Base-by-base conservation (phyloP, 2,797 vertebrate genomes). In the Malurus leucopterus region DNA sequence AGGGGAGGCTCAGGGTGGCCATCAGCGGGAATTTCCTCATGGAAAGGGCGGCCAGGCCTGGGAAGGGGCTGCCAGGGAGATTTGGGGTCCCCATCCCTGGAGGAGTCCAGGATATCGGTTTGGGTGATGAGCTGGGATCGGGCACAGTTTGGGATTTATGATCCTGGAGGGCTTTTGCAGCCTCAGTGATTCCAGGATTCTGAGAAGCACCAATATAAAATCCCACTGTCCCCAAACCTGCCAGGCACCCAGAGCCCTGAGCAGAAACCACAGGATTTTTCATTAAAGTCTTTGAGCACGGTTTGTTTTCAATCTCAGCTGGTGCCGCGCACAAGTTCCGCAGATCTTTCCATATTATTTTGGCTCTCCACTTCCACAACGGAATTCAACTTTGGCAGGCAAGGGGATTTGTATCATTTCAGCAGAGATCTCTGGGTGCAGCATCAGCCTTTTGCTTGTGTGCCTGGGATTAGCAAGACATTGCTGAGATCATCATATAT, bases 361-460 rank as follows among this genome's bases (percentile, higher is more conserved):
- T 29, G 72, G 43, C 82, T 91, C 85, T 70, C 86, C 44, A 14
- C 71, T 81, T 72, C 91, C 68, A 67, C 84, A 83, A 30, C 2
- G 5, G 87, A 9, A 80, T 71, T 63, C 57, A 62, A 70, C 86
- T 88, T 86, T 58, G 91, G 63, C 79, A 91, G 91, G 90, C 76
- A 53, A 53, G 82, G 84, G 92, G 88, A 93, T 94, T 91, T 95
- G 85, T 18, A 86, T 19, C 88, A 40, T 83, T 93, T 79, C 77
- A 93, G 79, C 93, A 91, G 86, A 87, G 94, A 81, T 58, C 88
- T 93, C 88, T 61, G 86, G 86, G 84, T 95, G 94, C 95, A 92
- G 91, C 55, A 92, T 96, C 96, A 96, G 95, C 95, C 92, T 88
- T 96, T 96, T 59, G 49, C 92, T 95, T 95, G 63, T 96, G 67